A percentile compares a stretch with the other conserved stretches of the same genome.
Evolutionary conservation across 37 sponge, comb jelly and placozoan species (phyloP).

Genomic region (Tethya wilhelma): DNA sequence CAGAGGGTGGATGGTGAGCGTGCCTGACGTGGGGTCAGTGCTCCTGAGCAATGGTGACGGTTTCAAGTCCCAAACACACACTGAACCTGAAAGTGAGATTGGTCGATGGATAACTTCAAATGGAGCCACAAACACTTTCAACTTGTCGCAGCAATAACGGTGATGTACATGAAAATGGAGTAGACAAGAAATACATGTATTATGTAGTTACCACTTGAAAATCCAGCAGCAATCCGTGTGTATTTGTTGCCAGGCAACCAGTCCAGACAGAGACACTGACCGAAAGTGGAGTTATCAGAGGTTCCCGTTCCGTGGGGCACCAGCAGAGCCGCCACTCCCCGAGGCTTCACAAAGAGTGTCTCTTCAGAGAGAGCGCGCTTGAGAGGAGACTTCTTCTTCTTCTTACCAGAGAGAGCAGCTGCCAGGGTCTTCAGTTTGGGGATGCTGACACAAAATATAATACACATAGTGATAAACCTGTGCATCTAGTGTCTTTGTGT

Average conservation of each 20-base stretch:
- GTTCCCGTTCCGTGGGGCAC: conserved; percentile 22
- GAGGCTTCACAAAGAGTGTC: conserved; percentile 18
- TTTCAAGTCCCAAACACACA: conserved; percentile 51
- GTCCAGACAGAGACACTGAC: conserved; percentile 68
- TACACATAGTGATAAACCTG: too few relatives aligned
- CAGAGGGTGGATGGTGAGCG: conserved; percentile 38
- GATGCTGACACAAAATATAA: too few relatives aligned
- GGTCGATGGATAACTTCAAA: background rate
- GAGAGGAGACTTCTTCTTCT: background rate
- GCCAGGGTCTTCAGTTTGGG: background rate
- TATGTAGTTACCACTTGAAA: conserved; percentile 52
- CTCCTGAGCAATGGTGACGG: background rate
- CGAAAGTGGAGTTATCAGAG: conserved; percentile 19
- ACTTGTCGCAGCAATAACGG: background rate
- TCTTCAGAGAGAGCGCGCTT: background rate
- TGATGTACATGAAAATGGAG: background rate
- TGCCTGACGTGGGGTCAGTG: background rate
- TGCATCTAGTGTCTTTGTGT: too few relatives aligned
- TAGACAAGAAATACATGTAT: background rate
- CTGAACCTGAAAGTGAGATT: conserved; percentile 11
- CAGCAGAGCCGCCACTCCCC: conserved; percentile 25
- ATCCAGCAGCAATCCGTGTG: conserved; percentile 65
- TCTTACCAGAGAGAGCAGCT: background rate
- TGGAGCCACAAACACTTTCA: background rate
- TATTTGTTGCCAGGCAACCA: conserved; percentile 62